phyloP scores from a whole-genome alignment of 2,113 vertebrate genomes.

The Pipa parva region DNA sequence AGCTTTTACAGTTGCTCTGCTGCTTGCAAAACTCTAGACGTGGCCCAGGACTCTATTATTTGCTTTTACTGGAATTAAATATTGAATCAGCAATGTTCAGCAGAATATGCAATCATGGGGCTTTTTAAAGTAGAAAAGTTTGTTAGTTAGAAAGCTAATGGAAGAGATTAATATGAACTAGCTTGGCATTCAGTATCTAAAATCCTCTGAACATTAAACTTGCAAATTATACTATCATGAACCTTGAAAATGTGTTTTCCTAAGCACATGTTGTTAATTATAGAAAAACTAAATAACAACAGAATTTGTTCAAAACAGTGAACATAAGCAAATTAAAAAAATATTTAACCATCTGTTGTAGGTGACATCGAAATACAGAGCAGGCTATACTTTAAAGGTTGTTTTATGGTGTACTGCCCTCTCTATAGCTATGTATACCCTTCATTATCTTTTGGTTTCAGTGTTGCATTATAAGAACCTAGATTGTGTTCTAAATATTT shows the following conservation, averaged over 20 bases:
- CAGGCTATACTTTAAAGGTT: too few relatives aligned
- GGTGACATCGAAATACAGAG: too few relatives aligned
- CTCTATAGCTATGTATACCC: too few relatives aligned
- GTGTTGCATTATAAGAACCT: too few relatives aligned
- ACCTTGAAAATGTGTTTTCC: background rate
- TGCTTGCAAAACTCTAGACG: background rate
- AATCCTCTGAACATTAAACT: background rate
- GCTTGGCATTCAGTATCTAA: background rate
- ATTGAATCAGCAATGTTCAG: conserved; percentile 37
- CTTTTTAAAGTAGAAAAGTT: background rate
- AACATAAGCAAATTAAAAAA: background rate
- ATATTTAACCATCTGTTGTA: background rate
- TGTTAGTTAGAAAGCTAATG: conserved; percentile 18
- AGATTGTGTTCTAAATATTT: too few relatives aligned
- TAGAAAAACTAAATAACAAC: background rate
- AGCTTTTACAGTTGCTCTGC: too few relatives aligned
- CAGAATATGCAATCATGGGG: conserved; percentile 20
- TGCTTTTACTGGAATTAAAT: conserved; percentile 29
- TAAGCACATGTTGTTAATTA: background rate
- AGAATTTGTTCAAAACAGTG: background rate
- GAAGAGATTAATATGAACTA: conserved; percentile 9
- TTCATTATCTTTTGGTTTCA: too few relatives aligned
- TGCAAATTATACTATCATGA: conserved; percentile 3
- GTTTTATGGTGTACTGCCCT: too few relatives aligned
- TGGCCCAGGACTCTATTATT: background rate